Base-by-base conservation (phyloP, 2,797 vertebrate genomes). In the Ispidina lecontei region DNA sequence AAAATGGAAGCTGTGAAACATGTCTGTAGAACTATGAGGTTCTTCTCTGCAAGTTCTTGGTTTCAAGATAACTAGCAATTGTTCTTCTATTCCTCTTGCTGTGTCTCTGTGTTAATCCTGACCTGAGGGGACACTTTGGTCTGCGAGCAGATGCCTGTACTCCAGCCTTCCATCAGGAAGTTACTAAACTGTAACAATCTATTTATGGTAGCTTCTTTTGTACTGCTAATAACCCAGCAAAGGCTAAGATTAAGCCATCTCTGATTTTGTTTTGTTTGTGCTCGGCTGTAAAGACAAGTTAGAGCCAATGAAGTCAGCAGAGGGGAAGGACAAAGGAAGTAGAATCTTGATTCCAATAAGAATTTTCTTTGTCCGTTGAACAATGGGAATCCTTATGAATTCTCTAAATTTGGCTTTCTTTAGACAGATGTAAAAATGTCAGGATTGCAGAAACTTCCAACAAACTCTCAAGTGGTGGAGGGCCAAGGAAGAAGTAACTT, bases 171-270 rank as follows among this genome's bases (percentile, higher is more conserved):
- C 88, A 73, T 84, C 91, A 87, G 96, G 96, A 96, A 96, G 86
- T 91, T 82, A 68, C 94, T 86, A 55, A 94, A 93, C 87, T 93
- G 71, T 62, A 90, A 68, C 60, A 77, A 15, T 95, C 94, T 96
- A 93, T 95, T 96, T 96, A 93, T 96, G 90, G 96, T 84, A 84
- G 33, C 60, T 82, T n/a, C 95, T 92, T 93, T 94, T 96, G 94
- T 96, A 62, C 92, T 84, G 52, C 58, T 88, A 93, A 78, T 96
- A 94, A 84, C 87, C 69, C 64, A 88, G 76, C 35, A 63, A 68
- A 67, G 51, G 68, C 90, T 71, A 29, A 90, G 83, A 94, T 92
- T 93, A 92, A 92, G 72, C 77, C 71, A 60, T 76, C 77, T 79
- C 86, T 89, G 91, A 65, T 91, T 95, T 88, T 93, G 70, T 86